Conservation (phyloP, 2,888 invertebrate genomes). For the Allygus modestus region DNA sequence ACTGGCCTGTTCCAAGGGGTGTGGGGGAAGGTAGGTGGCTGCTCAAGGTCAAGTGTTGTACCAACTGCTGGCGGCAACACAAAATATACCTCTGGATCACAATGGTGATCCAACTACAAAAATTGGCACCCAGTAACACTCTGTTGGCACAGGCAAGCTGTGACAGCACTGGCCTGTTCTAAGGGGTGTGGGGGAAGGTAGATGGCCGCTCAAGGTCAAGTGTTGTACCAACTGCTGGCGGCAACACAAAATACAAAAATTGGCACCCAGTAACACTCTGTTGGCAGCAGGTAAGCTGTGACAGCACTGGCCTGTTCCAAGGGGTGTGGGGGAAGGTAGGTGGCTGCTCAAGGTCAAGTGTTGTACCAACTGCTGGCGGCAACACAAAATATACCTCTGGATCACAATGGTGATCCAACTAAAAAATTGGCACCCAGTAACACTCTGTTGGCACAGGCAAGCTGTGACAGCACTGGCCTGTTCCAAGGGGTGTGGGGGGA, state of each 20-base stretch:
- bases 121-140: too few relatives aligned
- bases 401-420: constrained; percentile 37
- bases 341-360: constrained; percentile 22
- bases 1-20: background rate
- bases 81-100: constrained; percentile 33
- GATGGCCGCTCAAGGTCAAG: constrained; percentile 26
- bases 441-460: too few relatives aligned
- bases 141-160: too few relatives aligned
- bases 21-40: constrained; percentile 37
- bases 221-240: constrained; percentile 17
- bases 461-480: too few relatives aligned
- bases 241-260: constrained; percentile 29
- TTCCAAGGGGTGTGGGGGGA: too few relatives aligned
- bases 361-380: constrained; percentile 32
- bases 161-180: too few relatives aligned
- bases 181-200: constrained; percentile 35
- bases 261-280: background rate
- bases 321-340: constrained; percentile 37
- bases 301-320: background rate
- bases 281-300: background rate
- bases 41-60: constrained; percentile 24
- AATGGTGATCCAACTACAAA: constrained; percentile 37
- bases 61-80: constrained; percentile 32
- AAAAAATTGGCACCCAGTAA: too few relatives aligned
- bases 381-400: constrained; percentile 29